phyloP scores from a whole-genome alignment of 2,888 invertebrate species.

The Salpingus planirostris region DNA sequence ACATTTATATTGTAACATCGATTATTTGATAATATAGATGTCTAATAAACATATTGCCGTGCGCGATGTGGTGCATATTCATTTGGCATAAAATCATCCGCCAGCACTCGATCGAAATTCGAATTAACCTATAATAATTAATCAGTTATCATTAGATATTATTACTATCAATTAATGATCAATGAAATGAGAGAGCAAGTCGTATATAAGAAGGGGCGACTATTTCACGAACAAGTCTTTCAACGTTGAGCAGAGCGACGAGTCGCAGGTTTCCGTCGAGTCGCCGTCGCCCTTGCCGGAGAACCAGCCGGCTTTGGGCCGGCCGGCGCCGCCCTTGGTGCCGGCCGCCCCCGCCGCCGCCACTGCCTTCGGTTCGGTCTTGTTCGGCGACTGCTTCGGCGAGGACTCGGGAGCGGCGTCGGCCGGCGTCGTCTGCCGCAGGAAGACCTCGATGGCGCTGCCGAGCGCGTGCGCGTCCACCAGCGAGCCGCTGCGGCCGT shows the following conservation, averaged over 20 bases:
- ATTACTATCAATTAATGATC: no score
- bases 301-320: constrained; percentile 46
- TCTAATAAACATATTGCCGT: constrained; percentile 13
- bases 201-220: constrained; percentile 2
- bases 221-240: constrained; percentile 82
- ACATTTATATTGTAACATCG: constrained; percentile 32
- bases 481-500: constrained; percentile 65
- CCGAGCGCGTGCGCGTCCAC: constrained; percentile 74
- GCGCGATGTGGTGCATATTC: constrained; percentile 7
- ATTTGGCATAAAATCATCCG: no score
- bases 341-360: no score
- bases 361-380: no score
- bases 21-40: constrained; percentile 17
- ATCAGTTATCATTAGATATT: no score
- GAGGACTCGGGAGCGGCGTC: constrained; percentile 16
- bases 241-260: constrained; percentile 71
- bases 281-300: constrained; percentile 57
- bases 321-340: constrained; percentile 20
- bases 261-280: constrained; percentile 63
- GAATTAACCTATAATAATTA: no score
- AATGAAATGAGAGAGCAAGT: no score
- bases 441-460: constrained; percentile 75
- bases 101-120: no score
- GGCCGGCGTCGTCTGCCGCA: constrained; percentile 52
- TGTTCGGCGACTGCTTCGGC: constrained; percentile 5